These are phyloP conservation scores for Centropus unirufus DNA, from an alignment of 2,113 vertebrate species.

Conservation along the genomic window DNA sequence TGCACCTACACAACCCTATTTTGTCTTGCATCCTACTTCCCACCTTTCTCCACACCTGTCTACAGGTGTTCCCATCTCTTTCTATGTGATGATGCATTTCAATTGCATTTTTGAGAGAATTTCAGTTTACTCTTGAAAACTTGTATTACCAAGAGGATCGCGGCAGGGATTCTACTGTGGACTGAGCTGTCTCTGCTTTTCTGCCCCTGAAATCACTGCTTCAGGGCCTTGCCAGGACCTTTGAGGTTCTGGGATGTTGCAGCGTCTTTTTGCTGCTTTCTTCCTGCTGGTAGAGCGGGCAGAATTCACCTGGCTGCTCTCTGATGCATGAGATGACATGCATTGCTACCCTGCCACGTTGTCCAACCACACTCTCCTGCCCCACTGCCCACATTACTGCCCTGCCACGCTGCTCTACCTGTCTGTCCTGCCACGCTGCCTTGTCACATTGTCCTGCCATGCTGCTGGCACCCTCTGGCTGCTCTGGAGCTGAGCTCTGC, in stretches of 20 bases:
- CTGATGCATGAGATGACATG: background rate
- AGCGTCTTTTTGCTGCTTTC: background rate
- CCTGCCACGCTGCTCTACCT: no score
- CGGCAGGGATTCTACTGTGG: background rate
- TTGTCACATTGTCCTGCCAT: background rate
- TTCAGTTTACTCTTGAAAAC: background rate
- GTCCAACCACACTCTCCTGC: background rate
- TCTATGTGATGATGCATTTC: background rate
- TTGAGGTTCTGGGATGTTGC: background rate
- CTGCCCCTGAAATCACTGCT: background rate
- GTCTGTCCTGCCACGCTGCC: accelerated
- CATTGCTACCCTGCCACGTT: background rate
- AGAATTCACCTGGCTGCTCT: background rate
- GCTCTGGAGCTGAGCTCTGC: background rate
- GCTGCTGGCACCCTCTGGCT: background rate
- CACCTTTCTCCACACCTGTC: background rate
- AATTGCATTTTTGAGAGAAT: background rate
- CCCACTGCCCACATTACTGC: accelerated
- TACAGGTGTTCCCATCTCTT: background rate
- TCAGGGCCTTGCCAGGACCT: background rate
- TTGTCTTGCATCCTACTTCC: background rate
- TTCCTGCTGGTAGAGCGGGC: background rate
- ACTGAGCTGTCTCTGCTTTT: background rate
- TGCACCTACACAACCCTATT: background rate
- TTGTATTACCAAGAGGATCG: no score